Percentiles rank a stretch among this genome's conserved stretches.
Evolutionary conservation across 2,113 vertebrate species (phyloP).

Genomic region (Serinus canaria): DNA sequence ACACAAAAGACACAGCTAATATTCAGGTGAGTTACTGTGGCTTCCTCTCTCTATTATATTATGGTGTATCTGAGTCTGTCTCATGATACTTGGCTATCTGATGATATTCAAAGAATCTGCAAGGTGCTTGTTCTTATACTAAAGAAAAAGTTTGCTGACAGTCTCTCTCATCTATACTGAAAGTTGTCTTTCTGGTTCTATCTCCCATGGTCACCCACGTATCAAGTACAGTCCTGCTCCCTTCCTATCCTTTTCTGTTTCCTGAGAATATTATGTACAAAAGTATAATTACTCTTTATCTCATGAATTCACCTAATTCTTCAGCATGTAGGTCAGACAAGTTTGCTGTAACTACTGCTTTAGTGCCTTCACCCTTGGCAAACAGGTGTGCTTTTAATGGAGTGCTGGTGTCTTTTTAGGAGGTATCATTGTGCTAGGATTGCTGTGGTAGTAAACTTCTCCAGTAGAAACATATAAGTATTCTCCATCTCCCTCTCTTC

Average conservation of each 20-base stretch:
- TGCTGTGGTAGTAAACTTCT: neutral
- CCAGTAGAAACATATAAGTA: neutral
- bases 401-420: neutral
- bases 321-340: neutral
- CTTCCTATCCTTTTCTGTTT: neutral
- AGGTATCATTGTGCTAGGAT: neutral
- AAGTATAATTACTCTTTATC: neutral
- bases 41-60: neutral
- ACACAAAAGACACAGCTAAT: constrained; percentile 74
- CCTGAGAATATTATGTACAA: neutral
- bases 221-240: neutral
- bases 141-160: neutral
- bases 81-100: neutral
- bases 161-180: neutral
- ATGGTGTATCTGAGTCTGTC: neutral
- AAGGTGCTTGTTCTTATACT: neutral
- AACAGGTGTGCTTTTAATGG: neutral
- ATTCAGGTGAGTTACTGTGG: constrained; percentile 75
- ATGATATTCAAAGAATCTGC: neutral
- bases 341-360: neutral
- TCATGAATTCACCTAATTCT: neutral
- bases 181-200: neutral
- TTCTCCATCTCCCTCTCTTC: neutral
- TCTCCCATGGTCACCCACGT: neutral
- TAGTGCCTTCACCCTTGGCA: neutral